Evolutionary conservation across 2,888 invertebrate species (phyloP).

Genomic region (Scrobipalpa atriplicella): DNA sequence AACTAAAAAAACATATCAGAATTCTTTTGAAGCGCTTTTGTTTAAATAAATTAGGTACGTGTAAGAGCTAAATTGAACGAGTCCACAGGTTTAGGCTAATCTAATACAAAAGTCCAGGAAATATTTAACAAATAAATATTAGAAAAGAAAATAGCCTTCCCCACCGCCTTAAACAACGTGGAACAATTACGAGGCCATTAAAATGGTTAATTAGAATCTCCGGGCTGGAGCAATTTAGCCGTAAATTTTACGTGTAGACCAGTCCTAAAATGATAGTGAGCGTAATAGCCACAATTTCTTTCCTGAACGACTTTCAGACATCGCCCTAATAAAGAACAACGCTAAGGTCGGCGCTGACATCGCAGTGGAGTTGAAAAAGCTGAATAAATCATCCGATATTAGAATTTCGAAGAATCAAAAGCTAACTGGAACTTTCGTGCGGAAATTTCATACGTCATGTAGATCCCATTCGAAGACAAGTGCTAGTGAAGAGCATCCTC

Average conservation of each 20-base stretch:
- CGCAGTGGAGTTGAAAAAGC: constrained; percentile 84
- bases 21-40: no score
- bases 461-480: constrained; percentile 33
- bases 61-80: no score
- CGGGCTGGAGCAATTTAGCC: constrained; percentile 48
- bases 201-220: constrained; percentile 55
- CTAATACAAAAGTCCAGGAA: not conserved
- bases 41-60: no score
- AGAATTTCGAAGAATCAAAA: constrained; percentile 44
- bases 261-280: constrained; percentile 57
- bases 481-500: constrained; percentile 39
- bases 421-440: constrained; percentile 43
- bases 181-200: constrained; percentile 51
- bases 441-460: constrained; percentile 62
- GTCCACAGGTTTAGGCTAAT: not conserved
- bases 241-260: constrained; percentile 60
- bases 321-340: constrained; percentile 96
- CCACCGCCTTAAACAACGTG: constrained; percentile 29
- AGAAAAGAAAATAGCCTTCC: constrained; percentile 8
- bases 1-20: no score
- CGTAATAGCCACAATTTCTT: constrained; percentile 66
- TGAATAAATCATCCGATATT: constrained; percentile 61
- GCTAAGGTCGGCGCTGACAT: constrained; percentile 92
- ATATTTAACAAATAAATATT: not conserved
- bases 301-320: constrained; percentile 84